Evolutionary conservation across 2,888 invertebrate species (phyloP).

Genomic region (Rugalucina vietnamica): DNA sequence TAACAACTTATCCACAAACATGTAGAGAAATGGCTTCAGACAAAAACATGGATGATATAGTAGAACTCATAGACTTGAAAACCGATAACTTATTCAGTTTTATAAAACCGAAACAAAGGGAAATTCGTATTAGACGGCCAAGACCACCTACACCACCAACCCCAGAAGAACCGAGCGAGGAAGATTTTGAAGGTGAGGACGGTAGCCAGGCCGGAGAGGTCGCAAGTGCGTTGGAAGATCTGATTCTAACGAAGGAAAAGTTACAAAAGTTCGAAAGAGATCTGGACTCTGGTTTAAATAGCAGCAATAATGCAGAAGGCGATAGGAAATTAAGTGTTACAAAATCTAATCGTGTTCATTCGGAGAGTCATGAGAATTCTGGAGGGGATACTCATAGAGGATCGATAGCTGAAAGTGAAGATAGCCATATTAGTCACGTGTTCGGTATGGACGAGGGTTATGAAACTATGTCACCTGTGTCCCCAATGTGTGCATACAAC

Average conservation of each 20-base stretch:
- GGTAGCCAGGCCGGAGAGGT: constrained; percentile 25
- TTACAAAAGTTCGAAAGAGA: constrained; percentile 13
- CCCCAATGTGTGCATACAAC: constrained; percentile 31
- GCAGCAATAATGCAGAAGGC: constrained; percentile 31
- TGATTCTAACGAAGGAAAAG: not conserved
- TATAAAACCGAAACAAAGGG: constrained; percentile 66
- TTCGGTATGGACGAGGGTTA: constrained; percentile 65
- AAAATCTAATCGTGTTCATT: not conserved
- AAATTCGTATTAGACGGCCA: constrained; percentile 66
- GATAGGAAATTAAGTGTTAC: constrained; percentile 17
- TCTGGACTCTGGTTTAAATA: constrained; percentile 47
- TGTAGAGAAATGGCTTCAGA: constrained; percentile 83
- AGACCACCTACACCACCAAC: constrained; percentile 61
- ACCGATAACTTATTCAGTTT: constrained; percentile 76
- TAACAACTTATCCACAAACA: constrained; percentile 68
- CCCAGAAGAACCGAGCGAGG: constrained; percentile 50
- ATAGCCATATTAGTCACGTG: constrained; percentile 44
- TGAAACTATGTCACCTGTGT: constrained; percentile 64
- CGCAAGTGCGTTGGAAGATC: constrained; percentile 9
- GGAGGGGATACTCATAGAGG: not conserved
- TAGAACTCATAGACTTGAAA: constrained; percentile 80
- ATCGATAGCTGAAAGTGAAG: not conserved
- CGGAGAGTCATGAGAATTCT: not conserved
- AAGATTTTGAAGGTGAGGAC: constrained; percentile 11
- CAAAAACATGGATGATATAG: constrained; percentile 72